phyloP scores from a whole-genome alignment of 2,888 invertebrate genomes.

The Scaptomyza tumidula region DNA sequence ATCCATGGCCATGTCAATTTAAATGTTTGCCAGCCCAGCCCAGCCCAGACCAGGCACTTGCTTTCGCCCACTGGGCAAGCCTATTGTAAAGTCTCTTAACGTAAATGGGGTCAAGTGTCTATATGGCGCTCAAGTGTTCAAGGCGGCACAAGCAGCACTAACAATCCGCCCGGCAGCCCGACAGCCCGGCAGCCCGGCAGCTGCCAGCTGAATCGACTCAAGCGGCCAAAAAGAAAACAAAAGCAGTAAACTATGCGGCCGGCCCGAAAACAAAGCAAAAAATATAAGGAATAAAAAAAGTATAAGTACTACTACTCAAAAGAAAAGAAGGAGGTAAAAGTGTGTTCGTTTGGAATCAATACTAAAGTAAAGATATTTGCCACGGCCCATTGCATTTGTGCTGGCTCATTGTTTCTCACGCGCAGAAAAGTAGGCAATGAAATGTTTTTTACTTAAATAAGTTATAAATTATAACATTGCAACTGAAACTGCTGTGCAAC shows the following conservation, averaged over 20 bases:
- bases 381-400: constrained; percentile 50
- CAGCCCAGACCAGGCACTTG: constrained; percentile 26
- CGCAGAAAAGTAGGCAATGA: constrained; percentile 62
- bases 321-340: constrained; percentile 7
- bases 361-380: constrained; percentile 48
- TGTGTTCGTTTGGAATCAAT: constrained; percentile 59
- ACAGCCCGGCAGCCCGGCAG: not conserved
- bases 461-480: constrained; percentile 18
- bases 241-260: constrained; percentile 72
- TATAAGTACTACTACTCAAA: not conserved
- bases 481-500: constrained; percentile 3
- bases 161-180: not conserved
- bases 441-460: constrained; percentile 24
- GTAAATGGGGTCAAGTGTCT: constrained; percentile 74
- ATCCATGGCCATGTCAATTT: constrained; percentile 49
- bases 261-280: constrained; percentile 40
- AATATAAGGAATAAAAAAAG: constrained; percentile 14
- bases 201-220: constrained; percentile 36
- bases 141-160: constrained; percentile 52
- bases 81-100: constrained; percentile 61
- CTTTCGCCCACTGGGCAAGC: constrained; percentile 28
- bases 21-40: constrained; percentile 48
- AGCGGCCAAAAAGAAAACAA: constrained; percentile 69
- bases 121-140: constrained; percentile 67
- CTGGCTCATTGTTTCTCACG: constrained; percentile 31